A percentile compares a stretch with the other conserved stretches of the same genome.
phyloP scores from a whole-genome alignment of 2,888 invertebrate genomes.

The Suillia variegata region DNA sequence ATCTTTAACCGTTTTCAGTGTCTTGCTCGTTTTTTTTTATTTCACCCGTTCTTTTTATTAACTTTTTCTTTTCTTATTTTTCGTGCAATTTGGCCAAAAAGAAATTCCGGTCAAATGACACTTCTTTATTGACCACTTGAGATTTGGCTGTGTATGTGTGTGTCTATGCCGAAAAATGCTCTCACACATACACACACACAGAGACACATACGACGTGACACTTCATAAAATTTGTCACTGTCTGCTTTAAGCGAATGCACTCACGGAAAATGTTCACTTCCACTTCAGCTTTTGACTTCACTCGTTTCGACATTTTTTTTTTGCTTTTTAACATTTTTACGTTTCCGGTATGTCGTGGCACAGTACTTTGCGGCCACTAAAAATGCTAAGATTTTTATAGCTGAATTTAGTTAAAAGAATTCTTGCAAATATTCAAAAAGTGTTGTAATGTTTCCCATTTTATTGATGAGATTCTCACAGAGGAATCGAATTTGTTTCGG shows the following conservation, averaged over 20 bases:
- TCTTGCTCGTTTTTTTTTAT: neutral
- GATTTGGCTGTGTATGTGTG: constrained; percentile 22
- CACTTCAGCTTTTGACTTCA: no score
- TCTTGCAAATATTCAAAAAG: no score
- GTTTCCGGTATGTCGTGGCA: no score
- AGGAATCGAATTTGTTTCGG: no score
- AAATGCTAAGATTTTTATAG: no score
- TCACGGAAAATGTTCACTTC: constrained; percentile 7
- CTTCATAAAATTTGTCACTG: constrained; percentile 23
- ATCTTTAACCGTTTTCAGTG: neutral
- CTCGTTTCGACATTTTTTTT: no score
- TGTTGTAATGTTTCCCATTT: no score
- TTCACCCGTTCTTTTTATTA: neutral
- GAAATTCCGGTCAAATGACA: constrained; percentile 34
- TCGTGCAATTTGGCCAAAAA: constrained; percentile 12
- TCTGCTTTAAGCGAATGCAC: constrained; percentile 18
- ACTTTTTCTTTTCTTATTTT: neutral
- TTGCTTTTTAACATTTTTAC: no score
- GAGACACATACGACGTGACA: constrained; percentile 9
- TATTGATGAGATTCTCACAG: no score
- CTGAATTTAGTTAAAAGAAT: no score
- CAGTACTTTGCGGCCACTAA: no score
- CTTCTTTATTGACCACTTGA: constrained; percentile 39
- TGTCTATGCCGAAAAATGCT: neutral
- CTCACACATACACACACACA: neutral